Evolutionary conservation across 2,113 vertebrate genomes (phyloP), one percentile per base, ranked within the genome.

Genomic region (Laterallus jamaicensis): DNA sequence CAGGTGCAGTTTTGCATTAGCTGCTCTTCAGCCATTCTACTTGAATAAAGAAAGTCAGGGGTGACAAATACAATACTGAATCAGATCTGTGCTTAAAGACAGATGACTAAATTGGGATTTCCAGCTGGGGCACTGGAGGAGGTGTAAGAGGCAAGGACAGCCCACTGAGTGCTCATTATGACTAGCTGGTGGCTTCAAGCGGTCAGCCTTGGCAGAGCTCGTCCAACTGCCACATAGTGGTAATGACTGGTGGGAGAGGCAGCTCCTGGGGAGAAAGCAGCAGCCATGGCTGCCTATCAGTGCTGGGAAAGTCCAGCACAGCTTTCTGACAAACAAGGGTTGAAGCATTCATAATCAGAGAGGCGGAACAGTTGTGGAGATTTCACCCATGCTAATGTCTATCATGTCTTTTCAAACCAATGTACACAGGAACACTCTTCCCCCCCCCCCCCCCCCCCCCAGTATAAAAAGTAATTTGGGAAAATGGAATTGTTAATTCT

Each of bases 81-180:
- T 79, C 66, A 71, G 32, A 64, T 55, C 44, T 44, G 31, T 44
- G 32, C 49, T 82, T 71, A 56, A 84, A 71, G 83, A 68, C 25
- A 89, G 47, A 35, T 40, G 28, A 89, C 54, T 78, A 91, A 83
- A 88, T 84, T 47, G 86, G 29, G 66, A 76, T 89, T 82, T 58
- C 62, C 54, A n/a, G 42, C n/a, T 84, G 26, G 44, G 66, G 58
- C 68, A 40, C 8, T 55, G 83, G 54, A 78, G 32, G 42, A 82
- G 66, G 42, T 14, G 75, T 81, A 84, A 96, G 74, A 83, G 70
- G 52, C 39, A 59, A 75, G 69, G 74, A 54, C 54, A 84, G 58
- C 58, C 62, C 82, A 44, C 93, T 89, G 94, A 89, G 81, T 54
- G 2, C 56, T 82, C 2, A 0, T 54, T 71, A 39, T 42, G 28